phyloP scores from a whole-genome alignment of 2,888 invertebrate species.

The Trachelus tabidus region DNA sequence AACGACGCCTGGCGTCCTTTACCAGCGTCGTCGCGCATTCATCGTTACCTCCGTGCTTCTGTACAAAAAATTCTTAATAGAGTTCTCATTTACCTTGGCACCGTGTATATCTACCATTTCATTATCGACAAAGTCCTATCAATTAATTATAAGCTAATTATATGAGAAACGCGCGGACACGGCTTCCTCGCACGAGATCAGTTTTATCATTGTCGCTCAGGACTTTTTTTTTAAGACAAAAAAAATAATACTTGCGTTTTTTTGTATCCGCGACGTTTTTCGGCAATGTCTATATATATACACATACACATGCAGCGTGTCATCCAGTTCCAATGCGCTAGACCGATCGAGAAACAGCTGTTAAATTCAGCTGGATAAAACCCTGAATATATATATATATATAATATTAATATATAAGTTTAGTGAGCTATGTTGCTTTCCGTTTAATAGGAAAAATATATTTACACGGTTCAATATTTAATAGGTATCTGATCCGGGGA shows the following conservation, averaged over 20 bases:
- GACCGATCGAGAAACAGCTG: not conserved
- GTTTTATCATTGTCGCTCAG: not conserved
- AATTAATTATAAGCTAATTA: not conserved
- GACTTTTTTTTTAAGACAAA: not conserved
- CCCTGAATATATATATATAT: not conserved
- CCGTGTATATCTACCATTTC: not conserved
- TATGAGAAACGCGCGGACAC: not conserved
- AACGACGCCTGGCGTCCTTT: not conserved
- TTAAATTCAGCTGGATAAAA: not conserved
- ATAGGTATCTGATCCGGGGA: conserved; percentile 14
- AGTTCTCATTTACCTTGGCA: not conserved
- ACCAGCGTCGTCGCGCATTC: not conserved
- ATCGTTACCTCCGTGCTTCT: not conserved
- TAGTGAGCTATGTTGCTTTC: not conserved
- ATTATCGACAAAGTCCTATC: not conserved
- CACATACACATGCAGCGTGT: not conserved
- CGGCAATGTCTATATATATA: not conserved
- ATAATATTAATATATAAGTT: not conserved
- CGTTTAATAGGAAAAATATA: conserved; percentile 31
- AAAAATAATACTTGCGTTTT: not conserved
- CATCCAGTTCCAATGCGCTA: not conserved
- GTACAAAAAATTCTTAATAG: not conserved
- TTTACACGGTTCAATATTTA: conserved; percentile 28
- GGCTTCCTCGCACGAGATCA: not conserved
- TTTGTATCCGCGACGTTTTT: not conserved